These are phyloP conservation scores for Pseudorectes ferrugineus DNA, from an alignment of 2,113 vertebrate genomes.

Conservation along the genomic window DNA sequence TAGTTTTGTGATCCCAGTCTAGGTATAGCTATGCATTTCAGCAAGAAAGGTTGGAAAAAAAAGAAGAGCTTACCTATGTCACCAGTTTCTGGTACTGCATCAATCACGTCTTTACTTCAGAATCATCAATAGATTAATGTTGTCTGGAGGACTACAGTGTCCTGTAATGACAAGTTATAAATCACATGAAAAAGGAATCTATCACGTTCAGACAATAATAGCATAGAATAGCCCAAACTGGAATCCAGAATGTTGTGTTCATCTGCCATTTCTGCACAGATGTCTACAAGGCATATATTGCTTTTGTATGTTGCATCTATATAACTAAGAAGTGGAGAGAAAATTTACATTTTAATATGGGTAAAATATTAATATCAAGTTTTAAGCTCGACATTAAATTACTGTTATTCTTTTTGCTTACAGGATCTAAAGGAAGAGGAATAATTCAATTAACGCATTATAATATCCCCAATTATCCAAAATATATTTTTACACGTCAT, in stretches of 20 bases:
- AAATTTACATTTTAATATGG: neutral
- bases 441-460: neutral
- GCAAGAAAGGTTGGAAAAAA: neutral
- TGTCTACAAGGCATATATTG: neutral
- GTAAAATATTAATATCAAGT: neutral
- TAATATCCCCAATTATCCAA: neutral
- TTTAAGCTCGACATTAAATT: neutral
- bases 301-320: neutral
- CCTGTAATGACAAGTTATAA: constrained; percentile 67
- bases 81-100: neutral
- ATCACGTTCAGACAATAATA: neutral
- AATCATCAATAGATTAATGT: constrained; percentile 45
- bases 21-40: neutral
- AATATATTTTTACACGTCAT: neutral
- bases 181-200: constrained; percentile 21
- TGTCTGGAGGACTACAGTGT: constrained; percentile 30
- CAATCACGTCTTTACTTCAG: neutral
- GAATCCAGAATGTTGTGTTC: neutral
- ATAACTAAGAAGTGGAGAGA: neutral
- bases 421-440: neutral
- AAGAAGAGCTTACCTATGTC: neutral
- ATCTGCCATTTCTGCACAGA: neutral
- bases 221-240: neutral
- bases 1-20: neutral
- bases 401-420: neutral